Evolutionary conservation across 2,888 invertebrate species (phyloP), one percentile per base, ranked within the genome.

Genomic region (Cotesia congregata): DNA sequence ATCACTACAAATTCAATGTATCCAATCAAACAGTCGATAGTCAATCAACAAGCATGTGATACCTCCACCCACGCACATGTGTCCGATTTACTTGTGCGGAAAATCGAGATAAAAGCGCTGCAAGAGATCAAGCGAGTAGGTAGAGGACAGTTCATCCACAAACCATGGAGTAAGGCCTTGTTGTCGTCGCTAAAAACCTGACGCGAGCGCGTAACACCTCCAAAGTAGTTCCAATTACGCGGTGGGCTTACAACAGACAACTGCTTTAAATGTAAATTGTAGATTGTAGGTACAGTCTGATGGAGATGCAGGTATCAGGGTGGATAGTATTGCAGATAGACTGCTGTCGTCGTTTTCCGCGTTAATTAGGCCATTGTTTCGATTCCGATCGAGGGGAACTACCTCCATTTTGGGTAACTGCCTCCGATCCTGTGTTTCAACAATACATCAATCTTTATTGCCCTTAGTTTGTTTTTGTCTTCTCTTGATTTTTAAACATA

Each of bases 211-310:
- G 72, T 72, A 62, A 39, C 70, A 78, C 79, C 77, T 80, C 50
- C 30, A 30, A 30, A 30, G 50, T 50, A 50, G 83, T 80, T 30
- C 80, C 84, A 86, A 86, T 86, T 85, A 85, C 85, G 85, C 85
- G 85, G 83, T 82, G 79, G 80, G 83, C 82, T 85, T 83, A 84
- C 50, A 12, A 50, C 83, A 81, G 83, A 84, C 83, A 85, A 84
- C 83, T 80, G 80, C 83, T 85, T 84, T 85, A 83, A 85, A 85
- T 86, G 86, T 83, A 86, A 86, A 86, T 86, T 86, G 85, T 81
- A 82, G 82, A 79, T 81, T 78, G 78, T 78, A 30, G 78, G 75
- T 38, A 62, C 20, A 41, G 72, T 41, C 6, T 40, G 65, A 60
- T 40, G n/a, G 41, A 60, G 64, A 65, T 61, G 30, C 50, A 65